Conservation (phyloP, 2,888 invertebrate species). For the Agriopis leucophaearia region DNA sequence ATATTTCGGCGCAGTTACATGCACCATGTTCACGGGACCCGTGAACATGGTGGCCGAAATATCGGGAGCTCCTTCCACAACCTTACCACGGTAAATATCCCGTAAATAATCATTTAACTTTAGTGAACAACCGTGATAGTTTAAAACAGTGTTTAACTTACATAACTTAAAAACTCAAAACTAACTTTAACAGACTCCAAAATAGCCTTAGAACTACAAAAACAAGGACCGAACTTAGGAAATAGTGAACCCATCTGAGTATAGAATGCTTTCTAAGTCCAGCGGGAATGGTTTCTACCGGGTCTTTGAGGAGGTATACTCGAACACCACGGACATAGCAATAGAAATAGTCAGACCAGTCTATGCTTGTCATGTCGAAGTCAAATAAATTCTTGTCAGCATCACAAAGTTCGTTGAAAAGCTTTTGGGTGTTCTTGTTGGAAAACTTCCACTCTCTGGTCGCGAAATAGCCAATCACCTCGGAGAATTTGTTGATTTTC, state of each 20-base stretch:
- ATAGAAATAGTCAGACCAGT: slow-evolving; percentile 90
- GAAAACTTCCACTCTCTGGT: slow-evolving; percentile 90
- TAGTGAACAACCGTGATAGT: too few relatives aligned
- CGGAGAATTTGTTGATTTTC: slow-evolving; percentile 90
- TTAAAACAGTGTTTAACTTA: too few relatives aligned
- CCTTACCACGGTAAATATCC: too few relatives aligned
- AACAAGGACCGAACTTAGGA: slow-evolving; percentile 49
- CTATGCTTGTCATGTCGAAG: slow-evolving; percentile 88
- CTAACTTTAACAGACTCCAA: slow-evolving; percentile 50
- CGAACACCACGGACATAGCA: slow-evolving; percentile 90
- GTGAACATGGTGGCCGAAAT: too few relatives aligned
- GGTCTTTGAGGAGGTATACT: slow-evolving; percentile 91
- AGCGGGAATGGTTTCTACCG: slow-evolving; percentile 88
- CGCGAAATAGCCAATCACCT: slow-evolving; percentile 91
- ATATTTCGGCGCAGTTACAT: too few relatives aligned
- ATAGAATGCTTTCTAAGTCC: slow-evolving; percentile 78
- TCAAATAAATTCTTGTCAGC: slow-evolving; percentile 88
- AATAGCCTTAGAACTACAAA: slow-evolving; percentile 56
- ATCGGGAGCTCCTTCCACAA: too few relatives aligned
- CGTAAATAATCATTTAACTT: too few relatives aligned
- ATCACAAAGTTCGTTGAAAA: slow-evolving; percentile 83
- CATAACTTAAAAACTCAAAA: slow-evolving; percentile 41
- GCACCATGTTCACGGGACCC: too few relatives aligned
- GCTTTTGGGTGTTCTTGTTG: slow-evolving; percentile 85
- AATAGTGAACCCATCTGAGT: slow-evolving; percentile 62